Base-by-base conservation (phyloP, 2,888 invertebrate species). In the Galerucella nymphaeae region DNA sequence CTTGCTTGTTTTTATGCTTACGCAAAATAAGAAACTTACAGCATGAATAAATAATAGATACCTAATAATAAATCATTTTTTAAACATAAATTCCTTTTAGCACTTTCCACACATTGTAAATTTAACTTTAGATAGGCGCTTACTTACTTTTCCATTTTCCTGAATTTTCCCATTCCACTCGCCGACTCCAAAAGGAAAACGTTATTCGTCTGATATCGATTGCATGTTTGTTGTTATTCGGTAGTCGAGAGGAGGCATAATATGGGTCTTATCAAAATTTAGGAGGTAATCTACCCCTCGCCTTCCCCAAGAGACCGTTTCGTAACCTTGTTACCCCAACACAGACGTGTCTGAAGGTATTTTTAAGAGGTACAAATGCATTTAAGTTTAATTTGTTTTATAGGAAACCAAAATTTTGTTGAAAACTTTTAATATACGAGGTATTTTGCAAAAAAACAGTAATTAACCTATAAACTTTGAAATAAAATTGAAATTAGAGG, bases 221-320 rank as follows among this genome's bases (percentile, higher is more conserved):
- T 65, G 30, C 38, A 20, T 14, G 16, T 16, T 41, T 57, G 38
- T 61, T 11, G 61, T n/a, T 61, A 41, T 38, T 38, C 38, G 30
- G 20, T 48, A 48, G 50, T 53, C 18, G 16, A 20, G 61, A 62
- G 61, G 42, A 62, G 61, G 61, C 42, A 66, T 66, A 66, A 66
- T 66, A 41, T 66, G 13, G 57, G 66, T 66, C 66, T 66, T 57
- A 66, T 66, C 57, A 45, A 50, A 66, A 66, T 57, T 30, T 66
- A 41, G 18, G 66, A 41, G 57, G 55, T 57, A 66, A 66, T 57
- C 66, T 38, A 57, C 57, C 41, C 66, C 57, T 38, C 61, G 61
- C n/a, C 30, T 30, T 11, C 30, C 61, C 61, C n/a, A 61, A 16
- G 41, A 38, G 14, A 18, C 42, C 61, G 42, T 16, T 55, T 57